phyloP scores from a whole-genome alignment of 2,797 vertebrate species.

The Numenius phaeopus region DNA sequence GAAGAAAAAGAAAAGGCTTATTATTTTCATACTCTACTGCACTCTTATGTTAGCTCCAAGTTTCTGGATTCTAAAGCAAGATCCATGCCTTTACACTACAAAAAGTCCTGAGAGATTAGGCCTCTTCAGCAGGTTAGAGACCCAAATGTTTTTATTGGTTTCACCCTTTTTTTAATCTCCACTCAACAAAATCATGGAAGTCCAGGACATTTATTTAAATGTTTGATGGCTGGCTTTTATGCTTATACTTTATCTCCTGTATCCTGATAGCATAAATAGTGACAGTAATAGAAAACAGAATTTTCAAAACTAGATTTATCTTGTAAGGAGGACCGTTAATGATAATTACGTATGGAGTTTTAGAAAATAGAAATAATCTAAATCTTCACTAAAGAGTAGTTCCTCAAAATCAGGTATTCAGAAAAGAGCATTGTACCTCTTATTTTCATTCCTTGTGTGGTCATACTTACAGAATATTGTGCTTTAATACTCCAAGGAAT shows the following conservation, averaged over 20 bases:
- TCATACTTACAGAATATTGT: constrained; percentile 12
- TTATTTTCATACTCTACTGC: constrained; percentile 83
- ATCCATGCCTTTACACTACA: neutral
- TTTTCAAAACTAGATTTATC: neutral
- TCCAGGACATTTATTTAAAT: neutral
- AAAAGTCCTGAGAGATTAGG: neutral
- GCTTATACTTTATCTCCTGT: neutral
- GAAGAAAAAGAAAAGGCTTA: constrained; percentile 68
- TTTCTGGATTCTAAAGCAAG: constrained; percentile 50
- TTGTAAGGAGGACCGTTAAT: neutral
- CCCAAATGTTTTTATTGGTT: neutral
- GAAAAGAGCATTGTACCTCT: neutral
- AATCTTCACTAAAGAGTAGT: neutral
- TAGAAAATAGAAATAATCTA: neutral
- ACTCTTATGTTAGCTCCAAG: constrained; percentile 64
- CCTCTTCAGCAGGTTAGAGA: neutral
- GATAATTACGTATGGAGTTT: neutral
- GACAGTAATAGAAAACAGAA: neutral
- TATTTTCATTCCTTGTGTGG: constrained; percentile 2
- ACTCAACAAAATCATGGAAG: neutral
- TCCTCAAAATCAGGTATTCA: constrained; percentile 3
- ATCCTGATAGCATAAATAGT: neutral
- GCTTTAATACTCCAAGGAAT: constrained; percentile 46
- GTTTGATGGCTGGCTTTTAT: neutral
- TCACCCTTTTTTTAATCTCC: neutral